Percentiles rank a stretch among this genome's conserved stretches.
phyloP scores from a whole-genome alignment of 2,797 vertebrate species.

The Trichosurus vulpecula region DNA sequence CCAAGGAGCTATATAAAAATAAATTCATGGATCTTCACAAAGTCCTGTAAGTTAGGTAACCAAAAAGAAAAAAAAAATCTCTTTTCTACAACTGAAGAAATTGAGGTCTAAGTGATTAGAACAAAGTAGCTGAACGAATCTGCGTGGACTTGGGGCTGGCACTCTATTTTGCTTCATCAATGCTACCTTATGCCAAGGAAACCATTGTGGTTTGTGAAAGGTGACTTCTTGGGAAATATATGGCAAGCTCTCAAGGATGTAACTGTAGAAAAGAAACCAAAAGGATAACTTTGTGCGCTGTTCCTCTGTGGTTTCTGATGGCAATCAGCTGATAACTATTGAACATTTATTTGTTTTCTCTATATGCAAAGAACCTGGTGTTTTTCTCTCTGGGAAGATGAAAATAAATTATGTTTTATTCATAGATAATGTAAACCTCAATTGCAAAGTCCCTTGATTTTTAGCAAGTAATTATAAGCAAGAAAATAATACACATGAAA shows the following conservation, averaged over 20 bases:
- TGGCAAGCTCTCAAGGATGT: neutral
- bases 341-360: neutral
- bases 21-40: neutral
- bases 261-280: neutral
- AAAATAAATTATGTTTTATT: neutral
- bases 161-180: neutral
- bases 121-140: neutral
- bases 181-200: neutral
- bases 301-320: neutral
- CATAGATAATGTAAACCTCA: neutral
- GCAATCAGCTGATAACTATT: neutral
- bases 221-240: neutral
- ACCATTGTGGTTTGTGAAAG: neutral
- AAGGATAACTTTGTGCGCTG: neutral
- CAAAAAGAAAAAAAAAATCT: neutral
- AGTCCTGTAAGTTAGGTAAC: neutral
- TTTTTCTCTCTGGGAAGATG: neutral
- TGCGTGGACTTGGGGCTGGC: neutral
- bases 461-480: neutral
- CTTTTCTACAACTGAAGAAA: neutral
- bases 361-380: neutral
- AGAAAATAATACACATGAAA: neutral
- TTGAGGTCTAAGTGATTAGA: neutral
- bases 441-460: neutral
- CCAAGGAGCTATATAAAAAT: neutral